Percentiles rank a stretch among this genome's conserved stretches.
phyloP scores from a whole-genome alignment of 2,797 vertebrate genomes.

The Spinibarbus caldwelli region DNA sequence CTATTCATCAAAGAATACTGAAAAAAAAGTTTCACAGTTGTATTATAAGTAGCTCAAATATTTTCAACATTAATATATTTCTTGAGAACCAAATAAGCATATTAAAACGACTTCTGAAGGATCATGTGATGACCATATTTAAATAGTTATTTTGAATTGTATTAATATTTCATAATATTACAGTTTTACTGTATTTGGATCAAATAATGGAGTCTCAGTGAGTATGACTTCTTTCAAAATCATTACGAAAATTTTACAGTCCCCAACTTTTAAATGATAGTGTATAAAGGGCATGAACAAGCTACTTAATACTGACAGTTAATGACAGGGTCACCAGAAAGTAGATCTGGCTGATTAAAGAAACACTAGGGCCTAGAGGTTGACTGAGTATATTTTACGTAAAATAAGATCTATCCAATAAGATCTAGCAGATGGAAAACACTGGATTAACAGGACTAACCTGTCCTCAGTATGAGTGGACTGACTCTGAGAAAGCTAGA shows the following conservation, averaged over 20 bases:
- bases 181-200: not conserved
- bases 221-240: not conserved
- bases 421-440: not conserved
- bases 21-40: not conserved
- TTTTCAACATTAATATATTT: not conserved
- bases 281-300: not conserved
- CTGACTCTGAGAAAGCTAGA: not conserved
- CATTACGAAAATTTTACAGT: not conserved
- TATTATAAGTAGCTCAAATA: not conserved
- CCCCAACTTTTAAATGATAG: not conserved
- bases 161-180: not conserved
- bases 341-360: conserved; percentile 6
- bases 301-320: not conserved
- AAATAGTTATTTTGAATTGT: not conserved
- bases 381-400: not conserved
- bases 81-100: not conserved
- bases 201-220: not conserved
- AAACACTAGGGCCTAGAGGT: not conserved
- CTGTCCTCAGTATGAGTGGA: not conserved
- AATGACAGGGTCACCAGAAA: not conserved
- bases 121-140: not conserved
- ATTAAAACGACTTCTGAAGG: not conserved
- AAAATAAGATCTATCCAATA: not conserved
- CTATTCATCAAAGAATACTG: not conserved
- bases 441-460: not conserved